Evolutionary conservation across 2,888 invertebrate species (phyloP), one percentile per base, ranked within the genome.

Genomic region (Molorchus minor): DNA sequence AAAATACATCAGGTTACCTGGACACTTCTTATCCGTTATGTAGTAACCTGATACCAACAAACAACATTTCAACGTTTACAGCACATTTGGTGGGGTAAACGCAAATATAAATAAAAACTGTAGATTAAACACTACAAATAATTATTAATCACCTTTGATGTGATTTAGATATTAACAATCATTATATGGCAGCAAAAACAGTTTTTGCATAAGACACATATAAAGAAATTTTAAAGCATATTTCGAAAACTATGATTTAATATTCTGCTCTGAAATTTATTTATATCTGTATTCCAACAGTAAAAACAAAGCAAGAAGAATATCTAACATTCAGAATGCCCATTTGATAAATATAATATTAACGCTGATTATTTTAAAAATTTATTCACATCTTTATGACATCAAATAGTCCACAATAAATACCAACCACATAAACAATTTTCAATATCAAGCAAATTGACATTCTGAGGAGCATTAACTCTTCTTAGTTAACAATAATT

Each of bases 111-210:
- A 43, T 33, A 38, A 51, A 51, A 51, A 51, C 17, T 35, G 35
- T 47, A 13, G 46, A 35, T 49, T 17, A 36, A 45, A 8, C 45
- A 49, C 21, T 43, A 43, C 41, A 15, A 5, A 25, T 8, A 25
- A 62, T 59, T 57, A 61, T 56, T 59, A 59, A 65, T 56, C 54
- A 55, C 55, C 45, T 58, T 51, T 40, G 29, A 35, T 40, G 51
- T 57, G 25, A 54, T 46, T 58, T 57, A 58, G 47, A 30, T 36
- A 44, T 44, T 51, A 56, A 59, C 45, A 52, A 55, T 38, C 25
- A 40, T 56, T 41, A 58, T 62, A 65, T 62, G 60, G 62, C 58
- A 53, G 56, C 59, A 56, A 55, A 60, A 51, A 46, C 15, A 35
- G 49, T 43, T 38, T 33, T 38, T 41, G 41, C 41, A 45, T 20